phyloP scores from a whole-genome alignment of 2,888 invertebrate genomes.

The Tetramorium bicarinatum region DNA sequence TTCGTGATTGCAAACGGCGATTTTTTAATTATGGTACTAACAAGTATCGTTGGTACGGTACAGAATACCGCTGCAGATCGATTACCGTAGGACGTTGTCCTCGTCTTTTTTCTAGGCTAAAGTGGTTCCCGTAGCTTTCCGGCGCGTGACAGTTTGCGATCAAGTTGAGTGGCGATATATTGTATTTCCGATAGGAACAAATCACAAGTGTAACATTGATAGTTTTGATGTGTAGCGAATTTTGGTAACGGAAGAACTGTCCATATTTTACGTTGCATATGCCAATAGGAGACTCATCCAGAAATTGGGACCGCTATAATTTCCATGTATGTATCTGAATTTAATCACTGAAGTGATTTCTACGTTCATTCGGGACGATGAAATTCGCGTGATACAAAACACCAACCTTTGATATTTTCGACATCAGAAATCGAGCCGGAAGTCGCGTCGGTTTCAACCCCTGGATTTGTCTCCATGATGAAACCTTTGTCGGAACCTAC shows the following conservation, averaged over 20 bases:
- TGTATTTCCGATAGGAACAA: conserved; percentile 3
- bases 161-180: background rate
- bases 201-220: conserved; percentile 24
- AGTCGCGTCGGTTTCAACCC: conserved; percentile 7
- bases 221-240: conserved; percentile 30
- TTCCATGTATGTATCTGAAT: background rate
- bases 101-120: conserved; percentile 47
- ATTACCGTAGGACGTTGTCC: conserved; percentile 28
- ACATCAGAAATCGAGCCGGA: background rate
- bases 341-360: conserved; percentile 1
- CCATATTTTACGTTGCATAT: conserved; percentile 1
- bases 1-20: background rate
- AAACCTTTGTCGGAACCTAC: conserved; percentile 26
- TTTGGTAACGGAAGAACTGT: conserved; percentile 20
- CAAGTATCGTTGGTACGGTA: conserved; percentile 1
- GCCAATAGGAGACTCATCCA: conserved; percentile 11
- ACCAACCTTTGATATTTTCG: background rate
- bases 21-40: background rate
- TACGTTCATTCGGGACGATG: background rate
- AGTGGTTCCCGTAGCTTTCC: conserved; percentile 38
- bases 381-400: background rate
- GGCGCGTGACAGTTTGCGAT: conserved; percentile 36
- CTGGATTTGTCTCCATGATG: conserved; percentile 1
- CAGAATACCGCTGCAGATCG: conserved; percentile 16
- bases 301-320: conserved; percentile 3